Conservation (phyloP, 2,113 vertebrate genomes). For the Urocynchramus pylzowi region DNA sequence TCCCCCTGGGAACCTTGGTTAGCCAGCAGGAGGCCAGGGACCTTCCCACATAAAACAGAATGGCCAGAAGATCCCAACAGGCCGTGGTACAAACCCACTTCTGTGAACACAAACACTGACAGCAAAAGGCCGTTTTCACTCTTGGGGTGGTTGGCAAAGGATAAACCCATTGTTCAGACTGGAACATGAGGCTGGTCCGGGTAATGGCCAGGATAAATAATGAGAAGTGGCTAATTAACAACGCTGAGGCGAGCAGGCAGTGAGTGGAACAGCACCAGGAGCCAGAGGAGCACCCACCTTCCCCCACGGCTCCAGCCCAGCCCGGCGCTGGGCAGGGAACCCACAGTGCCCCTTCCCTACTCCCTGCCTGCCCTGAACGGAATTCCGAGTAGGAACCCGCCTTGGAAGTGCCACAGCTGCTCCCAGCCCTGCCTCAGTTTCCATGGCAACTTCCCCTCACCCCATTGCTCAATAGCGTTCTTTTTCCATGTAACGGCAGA, state of each 20-base stretch:
- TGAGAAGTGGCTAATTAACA: not conserved
- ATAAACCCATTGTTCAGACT: not conserved
- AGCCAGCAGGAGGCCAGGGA: not conserved
- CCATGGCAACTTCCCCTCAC: not conserved
- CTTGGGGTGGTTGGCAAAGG: not conserved
- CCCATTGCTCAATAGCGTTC: not conserved
- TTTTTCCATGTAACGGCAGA: not conserved
- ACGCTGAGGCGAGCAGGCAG: fast-evolving
- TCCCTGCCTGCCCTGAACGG: not conserved
- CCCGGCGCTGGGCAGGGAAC: fast-evolving
- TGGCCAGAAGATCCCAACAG: fast-evolving
- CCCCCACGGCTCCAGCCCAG: not conserved
- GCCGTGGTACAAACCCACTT: fast-evolving
- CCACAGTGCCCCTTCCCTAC: fast-evolving
- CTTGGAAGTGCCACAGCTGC: not conserved
- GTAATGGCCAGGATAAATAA: not conserved
- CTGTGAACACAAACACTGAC: fast-evolving
- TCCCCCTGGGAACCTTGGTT: not conserved
- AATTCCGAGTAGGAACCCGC: fast-evolving
- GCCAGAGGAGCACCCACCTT: not conserved
- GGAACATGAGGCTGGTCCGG: not conserved
- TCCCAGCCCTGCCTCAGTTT: not conserved
- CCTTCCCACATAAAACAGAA: not conserved
- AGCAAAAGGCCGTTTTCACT: not conserved
- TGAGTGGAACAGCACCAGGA: not conserved